Conservation (phyloP, 2,797 vertebrate genomes). For the Antrozous pallidus region DNA sequence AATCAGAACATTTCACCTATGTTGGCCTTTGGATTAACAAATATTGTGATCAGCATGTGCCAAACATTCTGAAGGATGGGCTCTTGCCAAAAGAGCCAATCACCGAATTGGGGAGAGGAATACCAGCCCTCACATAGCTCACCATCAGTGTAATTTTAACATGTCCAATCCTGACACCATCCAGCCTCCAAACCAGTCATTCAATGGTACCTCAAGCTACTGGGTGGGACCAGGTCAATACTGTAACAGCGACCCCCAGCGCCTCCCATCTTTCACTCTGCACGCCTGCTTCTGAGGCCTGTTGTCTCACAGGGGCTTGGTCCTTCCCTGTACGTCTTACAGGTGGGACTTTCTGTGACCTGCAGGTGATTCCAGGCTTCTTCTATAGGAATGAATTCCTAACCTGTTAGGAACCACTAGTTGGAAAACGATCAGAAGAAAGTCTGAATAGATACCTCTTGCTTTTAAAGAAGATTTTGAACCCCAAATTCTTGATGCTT, state of each 20-base stretch:
- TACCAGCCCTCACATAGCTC: not conserved
- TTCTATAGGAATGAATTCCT: not conserved
- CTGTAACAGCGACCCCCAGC: no score
- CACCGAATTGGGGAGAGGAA: not conserved
- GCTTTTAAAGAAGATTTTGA: not conserved
- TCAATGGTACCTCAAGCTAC: not conserved
- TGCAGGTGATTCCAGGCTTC: not conserved
- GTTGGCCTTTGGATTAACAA: not conserved
- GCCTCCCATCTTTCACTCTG: not conserved
- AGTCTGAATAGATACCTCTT: not conserved
- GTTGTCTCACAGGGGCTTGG: not conserved
- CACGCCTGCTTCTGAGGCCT: not conserved
- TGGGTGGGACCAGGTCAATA: not conserved
- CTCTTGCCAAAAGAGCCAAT: not conserved
- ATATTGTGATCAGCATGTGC: not conserved
- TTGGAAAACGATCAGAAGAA: not conserved
- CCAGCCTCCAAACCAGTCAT: not conserved
- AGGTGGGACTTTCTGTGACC: not conserved
- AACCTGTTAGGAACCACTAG: not conserved
- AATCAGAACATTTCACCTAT: not conserved
- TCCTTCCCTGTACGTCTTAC: not conserved
- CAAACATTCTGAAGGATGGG: not conserved
- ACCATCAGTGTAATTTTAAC: not conserved
- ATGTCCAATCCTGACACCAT: fast-evolving
- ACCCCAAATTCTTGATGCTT: not conserved